A percentile compares a stretch with the other conserved stretches of the same genome.
Evolutionary conservation across 2,797 vertebrate genomes (phyloP).

Genomic region (Danio jaintianensis): DNA sequence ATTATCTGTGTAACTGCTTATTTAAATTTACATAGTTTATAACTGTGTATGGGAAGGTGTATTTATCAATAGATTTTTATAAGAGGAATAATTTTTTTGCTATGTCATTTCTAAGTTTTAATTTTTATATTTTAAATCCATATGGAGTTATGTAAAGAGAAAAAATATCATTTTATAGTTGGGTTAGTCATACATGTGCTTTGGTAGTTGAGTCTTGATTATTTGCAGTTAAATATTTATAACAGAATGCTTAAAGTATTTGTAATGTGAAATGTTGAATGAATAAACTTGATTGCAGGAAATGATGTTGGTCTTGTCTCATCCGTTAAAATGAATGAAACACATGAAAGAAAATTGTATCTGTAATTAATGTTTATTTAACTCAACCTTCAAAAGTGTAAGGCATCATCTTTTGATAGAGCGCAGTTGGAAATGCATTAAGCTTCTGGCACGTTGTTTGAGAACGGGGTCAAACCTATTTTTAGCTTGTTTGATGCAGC

Average conservation of each 20-base stretch:
- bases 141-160: conserved; percentile 96
- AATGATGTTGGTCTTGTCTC: conserved; percentile 55
- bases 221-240: conserved; percentile 99
- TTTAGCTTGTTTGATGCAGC: conserved; percentile 52
- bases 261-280: conserved; percentile 99
- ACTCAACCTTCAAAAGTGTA: background rate
- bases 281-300: conserved; percentile 99
- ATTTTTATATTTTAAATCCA: conserved; percentile 99
- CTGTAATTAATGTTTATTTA: background rate
- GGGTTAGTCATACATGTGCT: conserved; percentile 99
- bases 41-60: conserved; percentile 99
- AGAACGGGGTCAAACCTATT: conserved; percentile 67
- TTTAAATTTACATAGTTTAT: conserved; percentile 99
- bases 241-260: conserved; percentile 99
- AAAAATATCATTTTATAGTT: conserved; percentile 99
- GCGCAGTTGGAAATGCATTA: conserved; percentile 15
- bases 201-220: conserved; percentile 97
- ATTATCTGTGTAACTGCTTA: conserved; percentile 99
- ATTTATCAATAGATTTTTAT: conserved; percentile 99
- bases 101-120: conserved; percentile 99
- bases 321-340: background rate
- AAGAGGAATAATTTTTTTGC: conserved; percentile 98
- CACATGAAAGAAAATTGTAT: background rate
- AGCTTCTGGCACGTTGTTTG: conserved; percentile 64
- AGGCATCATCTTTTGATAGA: background rate